Evolutionary conservation across 2,113 vertebrate species (phyloP), one percentile per base, ranked within the genome.

Genomic region (Rhinogobius similis): DNA sequence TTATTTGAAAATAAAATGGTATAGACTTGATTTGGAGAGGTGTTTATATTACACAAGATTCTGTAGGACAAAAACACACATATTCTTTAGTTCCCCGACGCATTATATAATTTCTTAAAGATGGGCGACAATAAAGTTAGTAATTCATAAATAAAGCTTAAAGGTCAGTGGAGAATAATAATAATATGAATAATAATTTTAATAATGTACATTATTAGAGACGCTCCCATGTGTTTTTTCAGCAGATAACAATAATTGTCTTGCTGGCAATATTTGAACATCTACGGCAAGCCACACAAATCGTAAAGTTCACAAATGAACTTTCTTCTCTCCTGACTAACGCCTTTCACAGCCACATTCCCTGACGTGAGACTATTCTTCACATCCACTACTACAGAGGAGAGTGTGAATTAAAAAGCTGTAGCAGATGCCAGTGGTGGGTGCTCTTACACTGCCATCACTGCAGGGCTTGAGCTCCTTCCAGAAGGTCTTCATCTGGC

Each of bases 401-500:
- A 59, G 4, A 10, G n/a, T 55, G 23, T 32, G 7, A 59, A 32
- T 56, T 20, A 18, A 29, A 56, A 27, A 24, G 2, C 5, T 10
- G 8, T 7, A 18, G 7, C 56, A 32, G 27, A 59, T 59, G 55
- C 55, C 21, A 64, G 13, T 61, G 18, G 32, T 27, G 39, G 1
- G 39, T 29, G 46, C 16, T 18, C 97, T 98, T 95, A 99, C 98
- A 4, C 95, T 96, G 92, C 97, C 98, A 29, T 99, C 98, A 11
- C 95, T 98, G 95, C 98, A 99, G 67, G 97, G 98, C 86, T 99
- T 99, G 75, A 99, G 94, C 75, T 99, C 98, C 92, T 98, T 99
- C 97, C 98, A 99, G 93, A 99, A 96, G 59, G 97, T 96, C 92
- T 98, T 97, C 93, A 97, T 96, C 91, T 98, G 96, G 56, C 95